phyloP scores from a whole-genome alignment of 2,797 vertebrate genomes.

The Schizothorax lantsangensis region DNA sequence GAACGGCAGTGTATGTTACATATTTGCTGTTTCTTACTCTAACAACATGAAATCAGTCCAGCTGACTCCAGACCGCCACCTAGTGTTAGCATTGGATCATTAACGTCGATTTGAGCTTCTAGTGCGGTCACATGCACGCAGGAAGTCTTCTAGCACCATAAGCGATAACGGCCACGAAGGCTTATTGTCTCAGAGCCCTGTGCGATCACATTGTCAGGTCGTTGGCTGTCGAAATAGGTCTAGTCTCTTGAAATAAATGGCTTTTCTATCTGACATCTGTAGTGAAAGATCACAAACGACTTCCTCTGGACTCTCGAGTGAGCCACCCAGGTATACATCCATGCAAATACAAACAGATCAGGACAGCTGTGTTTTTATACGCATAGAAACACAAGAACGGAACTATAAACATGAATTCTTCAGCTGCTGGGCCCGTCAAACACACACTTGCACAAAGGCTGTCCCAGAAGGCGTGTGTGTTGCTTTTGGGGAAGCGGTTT shows the following conservation, averaged over 20 bases:
- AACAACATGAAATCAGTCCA: slow-evolving; percentile 77
- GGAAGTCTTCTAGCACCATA: slow-evolving; percentile 70
- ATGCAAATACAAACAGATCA: slow-evolving; percentile 49
- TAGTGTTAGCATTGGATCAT: slow-evolving; percentile 43
- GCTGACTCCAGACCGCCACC: slow-evolving; percentile 74
- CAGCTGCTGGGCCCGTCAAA: not conserved
- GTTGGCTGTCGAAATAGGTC: not conserved
- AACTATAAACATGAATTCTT: slow-evolving; percentile 33
- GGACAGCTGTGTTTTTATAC: slow-evolving; percentile 34
- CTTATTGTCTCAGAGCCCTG: not conserved
- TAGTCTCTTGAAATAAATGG: slow-evolving; percentile 3
- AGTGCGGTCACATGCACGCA: slow-evolving; percentile 63
- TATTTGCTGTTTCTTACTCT: slow-evolving; percentile 58
- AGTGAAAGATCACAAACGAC: slow-evolving; percentile 9
- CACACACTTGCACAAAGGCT: not conserved
- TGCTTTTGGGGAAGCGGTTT: slow-evolving; percentile 26
- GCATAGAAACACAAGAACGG: slow-evolving; percentile 21
- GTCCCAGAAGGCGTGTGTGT: not conserved
- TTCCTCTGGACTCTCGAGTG: slow-evolving; percentile 28
- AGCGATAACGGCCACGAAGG: slow-evolving; percentile 55
- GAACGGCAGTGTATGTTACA: slow-evolving; percentile 35
- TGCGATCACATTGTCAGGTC: not conserved
- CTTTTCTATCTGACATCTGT: slow-evolving; percentile 29
- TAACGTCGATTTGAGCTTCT: slow-evolving; percentile 56
- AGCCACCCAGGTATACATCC: slow-evolving; percentile 40